A percentile compares a stretch with the other conserved stretches of the same genome.
Evolutionary conservation across 2,888 invertebrate genomes (phyloP).

Genomic region (Acheta domesticus): DNA sequence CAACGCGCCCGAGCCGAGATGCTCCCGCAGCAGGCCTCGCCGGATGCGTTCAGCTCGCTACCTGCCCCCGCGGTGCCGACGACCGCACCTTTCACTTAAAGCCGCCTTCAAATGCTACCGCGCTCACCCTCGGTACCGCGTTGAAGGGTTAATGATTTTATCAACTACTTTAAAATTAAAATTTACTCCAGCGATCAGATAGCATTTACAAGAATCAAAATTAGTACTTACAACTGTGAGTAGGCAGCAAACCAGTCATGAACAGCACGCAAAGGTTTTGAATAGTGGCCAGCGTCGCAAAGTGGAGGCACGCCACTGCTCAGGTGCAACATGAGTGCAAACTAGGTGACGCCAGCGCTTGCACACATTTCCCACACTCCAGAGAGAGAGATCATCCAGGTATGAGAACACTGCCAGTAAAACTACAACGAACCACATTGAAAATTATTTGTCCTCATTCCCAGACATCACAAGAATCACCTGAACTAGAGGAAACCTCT

Average conservation of each 20-base stretch:
- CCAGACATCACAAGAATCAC: too few relatives aligned
- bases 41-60: too few relatives aligned
- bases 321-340: slow-evolving; percentile 69
- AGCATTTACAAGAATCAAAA: neutral
- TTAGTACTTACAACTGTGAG: slow-evolving; percentile 48
- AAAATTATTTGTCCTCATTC: too few relatives aligned
- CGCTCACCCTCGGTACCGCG: too few relatives aligned
- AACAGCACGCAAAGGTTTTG: slow-evolving; percentile 65
- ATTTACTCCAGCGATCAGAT: neutral
- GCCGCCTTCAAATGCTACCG: too few relatives aligned
- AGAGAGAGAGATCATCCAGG: slow-evolving; percentile 86
- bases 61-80: too few relatives aligned
- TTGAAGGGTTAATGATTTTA: too few relatives aligned
- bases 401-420: slow-evolving; percentile 83
- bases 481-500: too few relatives aligned
- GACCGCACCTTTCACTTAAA: too few relatives aligned
- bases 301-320: slow-evolving; percentile 77
- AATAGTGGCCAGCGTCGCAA: slow-evolving; percentile 82
- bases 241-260: slow-evolving; percentile 77
- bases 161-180: too few relatives aligned
- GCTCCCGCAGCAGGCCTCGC: too few relatives aligned
- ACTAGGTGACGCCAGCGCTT: slow-evolving; percentile 79
- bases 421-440: slow-evolving; percentile 52
- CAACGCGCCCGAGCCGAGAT: too few relatives aligned
- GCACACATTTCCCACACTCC: slow-evolving; percentile 85